phyloP scores from a whole-genome alignment of 2,113 vertebrate species.

The Motacilla tschutschensis region DNA sequence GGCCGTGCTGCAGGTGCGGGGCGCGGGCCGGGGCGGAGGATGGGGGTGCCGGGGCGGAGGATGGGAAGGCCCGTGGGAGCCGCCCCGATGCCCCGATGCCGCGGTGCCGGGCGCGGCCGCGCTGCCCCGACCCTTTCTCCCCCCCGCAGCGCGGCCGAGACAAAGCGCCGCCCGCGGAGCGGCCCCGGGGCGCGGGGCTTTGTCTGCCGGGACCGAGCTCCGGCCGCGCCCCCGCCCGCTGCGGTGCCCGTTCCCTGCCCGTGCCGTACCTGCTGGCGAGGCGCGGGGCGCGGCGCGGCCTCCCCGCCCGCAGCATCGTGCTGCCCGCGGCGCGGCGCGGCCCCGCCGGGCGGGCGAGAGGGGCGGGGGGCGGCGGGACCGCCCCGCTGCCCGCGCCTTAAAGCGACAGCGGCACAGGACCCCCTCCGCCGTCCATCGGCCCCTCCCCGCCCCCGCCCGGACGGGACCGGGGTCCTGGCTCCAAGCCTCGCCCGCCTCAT shows the following conservation, averaged over 20 bases:
- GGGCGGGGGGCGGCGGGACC: background rate
- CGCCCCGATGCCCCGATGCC: background rate
- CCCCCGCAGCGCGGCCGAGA: background rate
- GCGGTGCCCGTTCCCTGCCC: background rate
- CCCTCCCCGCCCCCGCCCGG: background rate
- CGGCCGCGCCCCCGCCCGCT: background rate
- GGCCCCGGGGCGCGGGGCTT: background rate
- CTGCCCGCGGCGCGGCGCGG: too few relatives aligned
- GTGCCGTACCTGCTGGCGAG: too few relatives aligned
- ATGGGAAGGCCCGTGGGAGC: background rate
- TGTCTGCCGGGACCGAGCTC: background rate
- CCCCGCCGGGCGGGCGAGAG: too few relatives aligned
- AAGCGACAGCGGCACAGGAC: slow-evolving; percentile 54
- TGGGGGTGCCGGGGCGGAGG: background rate
- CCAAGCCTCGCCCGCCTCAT: background rate
- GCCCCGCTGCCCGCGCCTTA: slow-evolving; percentile 46
- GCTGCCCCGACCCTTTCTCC: background rate
- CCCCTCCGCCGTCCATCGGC: background rate
- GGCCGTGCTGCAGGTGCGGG: background rate
- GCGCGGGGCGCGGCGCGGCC: too few relatives aligned
- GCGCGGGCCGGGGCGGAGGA: background rate
- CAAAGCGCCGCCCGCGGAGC: background rate
- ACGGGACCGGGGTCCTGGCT: background rate
- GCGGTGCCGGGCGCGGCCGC: background rate
- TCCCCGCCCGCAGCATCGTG: too few relatives aligned